Evolutionary conservation across 1,140 invertebrate genomes (phyloP).

Genomic region (Papilio helenus): DNA sequence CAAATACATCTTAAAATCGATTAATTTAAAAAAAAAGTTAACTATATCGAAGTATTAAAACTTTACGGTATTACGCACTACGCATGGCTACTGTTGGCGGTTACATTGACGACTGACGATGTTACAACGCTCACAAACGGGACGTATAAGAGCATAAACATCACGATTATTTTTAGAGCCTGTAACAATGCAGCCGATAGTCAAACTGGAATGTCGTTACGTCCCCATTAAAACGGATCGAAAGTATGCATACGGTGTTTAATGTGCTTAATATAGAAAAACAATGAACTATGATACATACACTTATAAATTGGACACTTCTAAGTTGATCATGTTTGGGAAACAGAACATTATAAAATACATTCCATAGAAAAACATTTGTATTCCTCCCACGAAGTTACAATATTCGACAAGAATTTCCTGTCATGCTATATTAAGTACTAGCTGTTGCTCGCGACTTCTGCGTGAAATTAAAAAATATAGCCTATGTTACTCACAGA

Average conservation of each 20-base stretch:
- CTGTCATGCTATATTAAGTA: too few relatives aligned
- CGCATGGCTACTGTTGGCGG: slow-evolving; percentile 26
- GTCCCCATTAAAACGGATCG: slow-evolving; percentile 47
- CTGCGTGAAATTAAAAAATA: too few relatives aligned
- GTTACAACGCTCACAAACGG: slow-evolving; percentile 62
- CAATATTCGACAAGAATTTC: too few relatives aligned
- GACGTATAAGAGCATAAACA: slow-evolving; percentile 72
- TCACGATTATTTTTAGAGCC: slow-evolving; percentile 79
- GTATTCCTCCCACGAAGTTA: too few relatives aligned
- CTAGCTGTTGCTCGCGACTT: too few relatives aligned
- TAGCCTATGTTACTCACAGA: too few relatives aligned
- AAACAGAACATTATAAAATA: too few relatives aligned
- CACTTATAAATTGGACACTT: not conserved
- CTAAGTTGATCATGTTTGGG: too few relatives aligned
- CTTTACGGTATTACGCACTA: not conserved
- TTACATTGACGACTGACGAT: slow-evolving; percentile 58
- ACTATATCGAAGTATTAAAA: slow-evolving; percentile 12
- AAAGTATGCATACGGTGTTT: slow-evolving; percentile 38
- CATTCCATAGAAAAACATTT: too few relatives aligned
- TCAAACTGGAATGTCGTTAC: slow-evolving; percentile 66
- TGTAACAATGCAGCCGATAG: slow-evolving; percentile 51
- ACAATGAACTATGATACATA: not conserved
- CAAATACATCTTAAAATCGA: slow-evolving; percentile 7
- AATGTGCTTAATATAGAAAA: not conserved
- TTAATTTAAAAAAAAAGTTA: not conserved